Evolutionary conservation across 2,113 vertebrate species (phyloP).

Genomic region (Lampris megalopsis): DNA sequence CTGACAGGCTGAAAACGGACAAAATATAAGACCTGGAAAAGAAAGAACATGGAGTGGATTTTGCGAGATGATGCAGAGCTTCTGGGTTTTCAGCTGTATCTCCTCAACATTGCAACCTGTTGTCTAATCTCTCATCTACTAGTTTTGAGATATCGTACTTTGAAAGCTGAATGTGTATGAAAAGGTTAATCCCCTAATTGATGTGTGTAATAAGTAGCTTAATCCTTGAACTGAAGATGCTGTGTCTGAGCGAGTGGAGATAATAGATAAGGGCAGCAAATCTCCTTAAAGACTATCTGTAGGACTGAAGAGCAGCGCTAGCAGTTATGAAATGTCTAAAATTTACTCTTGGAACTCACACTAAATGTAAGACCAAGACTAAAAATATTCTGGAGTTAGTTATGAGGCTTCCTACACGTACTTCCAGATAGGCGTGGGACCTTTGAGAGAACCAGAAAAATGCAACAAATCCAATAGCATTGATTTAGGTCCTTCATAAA

Average conservation of each 20-base stretch:
- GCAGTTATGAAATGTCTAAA: neutral
- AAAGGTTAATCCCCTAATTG: constrained; percentile 73
- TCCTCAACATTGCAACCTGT: constrained; percentile 21
- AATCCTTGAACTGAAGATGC: constrained; percentile 68
- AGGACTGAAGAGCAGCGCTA: neutral
- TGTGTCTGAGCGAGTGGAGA: constrained; percentile 51
- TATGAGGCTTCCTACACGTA: no score
- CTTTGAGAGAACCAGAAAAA: no score
- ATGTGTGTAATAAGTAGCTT: constrained; percentile 71
- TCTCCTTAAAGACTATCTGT: constrained; percentile 66
- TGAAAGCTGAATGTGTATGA: constrained; percentile 36
- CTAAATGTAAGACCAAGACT: no score
- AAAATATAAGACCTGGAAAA: no score
- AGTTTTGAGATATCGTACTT: constrained; percentile 49
- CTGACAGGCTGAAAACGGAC: no score
- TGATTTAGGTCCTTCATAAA: no score
- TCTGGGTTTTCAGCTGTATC: constrained; percentile 18
- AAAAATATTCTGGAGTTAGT: no score
- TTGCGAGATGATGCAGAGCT: constrained; percentile 3
- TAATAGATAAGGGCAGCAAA: constrained; percentile 59
- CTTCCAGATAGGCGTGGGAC: no score
- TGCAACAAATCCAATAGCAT: no score
- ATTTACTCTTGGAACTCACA: no score
- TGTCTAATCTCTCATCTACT: constrained; percentile 21
- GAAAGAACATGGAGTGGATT: constrained; percentile 17